phyloP scores from a whole-genome alignment of 1,140 invertebrate genomes.

The Nymphalis io region DNA sequence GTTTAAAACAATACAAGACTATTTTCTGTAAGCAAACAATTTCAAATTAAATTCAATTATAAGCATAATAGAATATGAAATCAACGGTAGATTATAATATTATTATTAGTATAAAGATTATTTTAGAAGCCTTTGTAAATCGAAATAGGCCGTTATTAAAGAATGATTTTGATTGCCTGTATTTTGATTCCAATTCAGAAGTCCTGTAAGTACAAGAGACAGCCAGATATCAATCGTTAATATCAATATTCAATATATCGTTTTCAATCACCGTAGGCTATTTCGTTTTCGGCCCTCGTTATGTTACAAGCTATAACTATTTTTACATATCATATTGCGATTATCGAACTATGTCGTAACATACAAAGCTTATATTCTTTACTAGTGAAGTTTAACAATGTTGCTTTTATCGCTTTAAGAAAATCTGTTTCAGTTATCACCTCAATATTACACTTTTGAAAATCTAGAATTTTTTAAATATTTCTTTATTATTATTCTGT shows the following conservation, averaged over 20 bases:
- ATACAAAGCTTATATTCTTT: neutral
- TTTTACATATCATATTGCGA: neutral
- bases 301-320: no score
- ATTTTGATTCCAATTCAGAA: constrained; percentile 22
- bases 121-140: neutral
- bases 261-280: no score
- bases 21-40: no score
- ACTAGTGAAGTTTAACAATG: constrained; percentile 13
- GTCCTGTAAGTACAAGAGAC: constrained; percentile 10
- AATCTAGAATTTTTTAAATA: neutral
- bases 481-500: neutral
- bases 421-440: constrained; percentile 7
- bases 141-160: neutral
- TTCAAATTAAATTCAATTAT: neutral
- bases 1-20: neutral
- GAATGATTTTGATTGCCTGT: neutral
- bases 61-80: neutral
- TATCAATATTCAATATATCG: no score
- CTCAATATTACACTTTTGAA: neutral
- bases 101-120: neutral
- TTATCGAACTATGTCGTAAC: neutral
- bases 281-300: no score
- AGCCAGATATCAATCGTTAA: constrained; percentile 26
- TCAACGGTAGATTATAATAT: no score
- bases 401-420: constrained; percentile 13